These are phyloP conservation scores for Rhinogobius similis DNA, from an alignment of 2,113 vertebrate genomes.

Conservation along the genomic window DNA sequence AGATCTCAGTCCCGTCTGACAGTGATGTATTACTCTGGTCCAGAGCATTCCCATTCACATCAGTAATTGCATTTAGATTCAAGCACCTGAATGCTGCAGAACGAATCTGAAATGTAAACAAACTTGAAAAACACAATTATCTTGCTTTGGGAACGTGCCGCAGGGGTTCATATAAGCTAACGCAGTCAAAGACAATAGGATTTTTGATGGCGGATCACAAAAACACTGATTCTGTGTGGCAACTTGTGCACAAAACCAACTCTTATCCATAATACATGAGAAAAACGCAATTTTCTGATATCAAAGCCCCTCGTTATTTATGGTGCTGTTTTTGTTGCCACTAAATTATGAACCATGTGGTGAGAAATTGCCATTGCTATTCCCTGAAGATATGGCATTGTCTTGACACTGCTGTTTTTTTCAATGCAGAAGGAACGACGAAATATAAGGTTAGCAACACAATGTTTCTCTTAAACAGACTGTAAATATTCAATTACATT, in stretches of 20 bases:
- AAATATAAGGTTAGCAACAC: neutral
- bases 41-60: slow-evolving; percentile 43
- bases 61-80: slow-evolving; percentile 55
- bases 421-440: neutral
- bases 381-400: slow-evolving; percentile 6
- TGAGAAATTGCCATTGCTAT: slow-evolving; percentile 6
- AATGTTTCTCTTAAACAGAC: neutral
- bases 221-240: neutral
- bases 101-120: slow-evolving; percentile 55
- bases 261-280: neutral
- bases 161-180: slow-evolving; percentile 21
- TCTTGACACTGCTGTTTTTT: neutral
- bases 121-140: slow-evolving; percentile 51
- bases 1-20: slow-evolving; percentile 54
- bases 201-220: slow-evolving; percentile 26
- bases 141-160: slow-evolving; percentile 22
- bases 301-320: neutral
- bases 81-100: slow-evolving; percentile 33
- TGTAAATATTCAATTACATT: too few relatives aligned
- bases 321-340: neutral
- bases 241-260: neutral
- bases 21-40: slow-evolving; percentile 62
- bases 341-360: slow-evolving; percentile 10
- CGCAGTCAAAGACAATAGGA: slow-evolving; percentile 15
- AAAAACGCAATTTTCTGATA: neutral